A percentile compares a stretch with the other conserved stretches of the same genome.
Evolutionary conservation across 2,113 vertebrate species (phyloP).

Genomic region (Cryptomyrus ogoouensis): DNA sequence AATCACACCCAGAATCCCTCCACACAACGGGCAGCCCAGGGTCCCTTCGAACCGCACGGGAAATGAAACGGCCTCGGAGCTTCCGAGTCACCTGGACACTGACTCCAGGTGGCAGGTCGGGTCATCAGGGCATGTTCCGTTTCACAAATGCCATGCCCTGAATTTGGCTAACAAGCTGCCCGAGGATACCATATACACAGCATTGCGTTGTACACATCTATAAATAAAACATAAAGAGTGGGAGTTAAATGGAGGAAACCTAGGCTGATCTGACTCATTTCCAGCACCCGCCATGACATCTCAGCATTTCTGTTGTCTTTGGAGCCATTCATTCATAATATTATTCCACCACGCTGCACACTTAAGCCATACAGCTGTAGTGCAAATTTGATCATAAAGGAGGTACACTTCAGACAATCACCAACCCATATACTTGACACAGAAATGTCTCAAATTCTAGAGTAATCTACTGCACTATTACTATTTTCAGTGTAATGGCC

Average conservation of each 20-base stretch:
- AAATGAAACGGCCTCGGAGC: background rate
- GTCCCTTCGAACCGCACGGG: background rate
- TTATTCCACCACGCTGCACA: background rate
- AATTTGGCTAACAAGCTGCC: background rate
- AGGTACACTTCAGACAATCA: background rate
- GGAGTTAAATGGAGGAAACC: background rate
- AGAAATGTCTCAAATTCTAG: background rate
- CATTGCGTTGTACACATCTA: background rate
- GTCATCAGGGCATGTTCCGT: background rate
- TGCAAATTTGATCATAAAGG: background rate
- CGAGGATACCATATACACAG: background rate
- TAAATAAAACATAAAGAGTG: background rate
- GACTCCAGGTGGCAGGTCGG: background rate
- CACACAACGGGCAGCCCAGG: background rate
- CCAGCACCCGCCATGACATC: background rate
- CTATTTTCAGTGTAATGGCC: background rate
- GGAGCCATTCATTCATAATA: background rate
- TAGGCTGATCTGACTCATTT: background rate
- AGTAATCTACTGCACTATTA: background rate
- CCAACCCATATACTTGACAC: background rate
- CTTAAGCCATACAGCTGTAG: background rate
- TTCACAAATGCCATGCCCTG: background rate
- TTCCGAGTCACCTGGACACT: background rate
- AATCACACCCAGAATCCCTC: background rate
- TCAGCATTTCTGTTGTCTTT: background rate